Percentiles rank a stretch among this genome's conserved stretches.
These are phyloP conservation scores for Puffinus mauretanicus DNA, from an alignment of 2,113 vertebrate genomes.

Conservation along the genomic window DNA sequence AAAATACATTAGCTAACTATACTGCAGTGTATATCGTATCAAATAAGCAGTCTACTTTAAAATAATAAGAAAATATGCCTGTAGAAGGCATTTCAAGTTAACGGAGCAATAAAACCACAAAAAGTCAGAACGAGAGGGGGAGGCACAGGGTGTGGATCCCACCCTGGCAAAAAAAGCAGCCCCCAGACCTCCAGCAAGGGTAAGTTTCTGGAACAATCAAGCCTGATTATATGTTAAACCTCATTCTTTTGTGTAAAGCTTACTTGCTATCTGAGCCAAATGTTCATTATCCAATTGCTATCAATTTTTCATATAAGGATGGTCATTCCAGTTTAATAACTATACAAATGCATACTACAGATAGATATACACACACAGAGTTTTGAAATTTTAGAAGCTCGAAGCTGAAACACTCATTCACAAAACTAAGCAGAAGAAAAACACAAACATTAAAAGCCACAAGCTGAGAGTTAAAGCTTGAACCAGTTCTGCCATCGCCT, in stretches of 20 bases:
- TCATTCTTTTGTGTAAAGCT: constrained; percentile 10
- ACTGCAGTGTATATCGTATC: not conserved
- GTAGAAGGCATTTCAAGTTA: not conserved
- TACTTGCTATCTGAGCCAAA: constrained; percentile 10
- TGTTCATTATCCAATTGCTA: constrained; percentile 1
- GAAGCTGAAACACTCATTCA: not conserved
- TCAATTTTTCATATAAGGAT: constrained; percentile 4
- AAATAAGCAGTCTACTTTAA: not conserved
- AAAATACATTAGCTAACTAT: not conserved
- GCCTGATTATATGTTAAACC: constrained; percentile 25
- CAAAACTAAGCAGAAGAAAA: not conserved
- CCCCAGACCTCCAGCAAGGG: not conserved
- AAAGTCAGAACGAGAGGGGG: not conserved
- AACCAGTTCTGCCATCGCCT: not conserved
- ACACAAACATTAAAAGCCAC: not conserved
- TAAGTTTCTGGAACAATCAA: constrained; percentile 11
- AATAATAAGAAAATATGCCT: not conserved
- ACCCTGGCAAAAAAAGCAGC: not conserved
- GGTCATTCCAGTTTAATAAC: not conserved
- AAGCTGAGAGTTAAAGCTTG: not conserved
- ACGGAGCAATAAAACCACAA: not conserved
- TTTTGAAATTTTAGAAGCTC: not conserved
- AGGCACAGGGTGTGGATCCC: not conserved
- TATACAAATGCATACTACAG: not conserved
- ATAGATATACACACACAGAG: not conserved